Evolutionary conservation across 64 coral and sea anemone genomes (phyloP), one percentile per base, ranked within the genome.

Genomic region (Montipora capricornis): DNA sequence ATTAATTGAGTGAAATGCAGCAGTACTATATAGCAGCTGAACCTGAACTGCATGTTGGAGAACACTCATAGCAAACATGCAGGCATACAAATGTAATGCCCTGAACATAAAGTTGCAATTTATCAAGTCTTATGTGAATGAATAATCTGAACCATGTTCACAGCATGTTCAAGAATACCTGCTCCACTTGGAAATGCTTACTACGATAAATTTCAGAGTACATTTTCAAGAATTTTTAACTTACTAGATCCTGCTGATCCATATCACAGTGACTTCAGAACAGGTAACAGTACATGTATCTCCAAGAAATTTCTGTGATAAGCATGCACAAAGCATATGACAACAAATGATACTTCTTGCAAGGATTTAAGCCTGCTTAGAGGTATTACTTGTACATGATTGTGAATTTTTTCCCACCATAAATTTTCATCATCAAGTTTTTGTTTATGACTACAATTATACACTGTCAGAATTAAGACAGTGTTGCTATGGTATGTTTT

Each of bases 141-240:
- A 17, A 68, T 1, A 68, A 68, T 68, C 14, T 68, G 5, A 2
- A 24, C 70, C 22, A 74, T 26, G 70, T 49, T 86, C 37, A 20
- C 47, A 73, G 44, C 82, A 46, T 14, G 49, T 19, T 19, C 62
- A 20, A 86, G 68, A 49, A 86, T 49, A 50, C 82, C 59, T 86
- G n/a, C 7, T 16, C 45, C 62, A 20, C 5, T 71, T 7, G 68
- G 68, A 71, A 24, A 73, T 73, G 37, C 44, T 26, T 71, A 86
- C 45, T 19, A 24, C 37, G 67, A 47, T 20, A 71, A 5, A 20
- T n/a, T 71, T 22, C 67, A 71, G 64, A 86, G 82, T 73, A 86
- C 82, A 49, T 86, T 86, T 73, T 48, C 82, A 86, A 86, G 82
- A 70, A 71, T 86, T 22, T 73, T 68, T 86, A 86, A 86, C 82